phyloP scores from a whole-genome alignment of 2,113 vertebrate genomes.

The Sturnira hondurensis region DNA sequence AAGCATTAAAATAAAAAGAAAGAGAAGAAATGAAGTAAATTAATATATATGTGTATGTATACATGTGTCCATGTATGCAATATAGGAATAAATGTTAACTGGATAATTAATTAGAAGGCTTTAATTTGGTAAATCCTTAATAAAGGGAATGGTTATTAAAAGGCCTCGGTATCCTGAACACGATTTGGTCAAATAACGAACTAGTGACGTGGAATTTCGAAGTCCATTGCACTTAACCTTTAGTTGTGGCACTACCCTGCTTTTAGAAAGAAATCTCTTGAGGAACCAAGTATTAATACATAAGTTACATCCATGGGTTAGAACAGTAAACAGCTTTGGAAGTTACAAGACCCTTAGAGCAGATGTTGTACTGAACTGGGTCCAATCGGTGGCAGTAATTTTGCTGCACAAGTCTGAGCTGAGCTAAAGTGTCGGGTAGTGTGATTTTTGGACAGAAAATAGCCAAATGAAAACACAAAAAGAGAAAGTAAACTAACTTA shows the following conservation, averaged over 20 bases:
- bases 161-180: background rate
- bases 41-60: background rate
- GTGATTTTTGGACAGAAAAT: background rate
- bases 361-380: background rate
- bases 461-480: background rate
- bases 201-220: background rate
- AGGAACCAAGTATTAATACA: background rate
- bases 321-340: background rate
- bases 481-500: background rate
- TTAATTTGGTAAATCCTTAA: background rate
- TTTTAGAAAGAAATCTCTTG: conserved; percentile 14
- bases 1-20: background rate
- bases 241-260: background rate
- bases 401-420: background rate
- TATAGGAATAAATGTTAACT: background rate
- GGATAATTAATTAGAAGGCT: background rate
- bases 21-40: background rate
- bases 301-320: background rate
- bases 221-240: background rate
- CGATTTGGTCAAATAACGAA: background rate
- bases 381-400: background rate
- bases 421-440: background rate
- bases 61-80: background rate
- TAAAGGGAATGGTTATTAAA: background rate
- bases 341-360: background rate